Conservation (phyloP, 2,113 vertebrate species). For the Neopipo cinnamomea region DNA sequence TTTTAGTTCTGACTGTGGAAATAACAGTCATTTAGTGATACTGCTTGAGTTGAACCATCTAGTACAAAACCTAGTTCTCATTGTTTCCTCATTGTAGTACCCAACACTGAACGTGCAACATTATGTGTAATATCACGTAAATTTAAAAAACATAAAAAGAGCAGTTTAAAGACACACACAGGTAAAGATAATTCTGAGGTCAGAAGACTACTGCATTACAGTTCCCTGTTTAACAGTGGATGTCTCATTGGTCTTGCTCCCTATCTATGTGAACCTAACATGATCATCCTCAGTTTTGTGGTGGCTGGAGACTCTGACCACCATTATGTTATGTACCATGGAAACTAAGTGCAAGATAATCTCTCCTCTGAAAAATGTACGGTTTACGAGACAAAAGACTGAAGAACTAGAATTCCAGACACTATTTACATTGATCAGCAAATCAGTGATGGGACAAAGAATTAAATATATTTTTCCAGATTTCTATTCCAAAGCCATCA, state of each 20-base stretch:
- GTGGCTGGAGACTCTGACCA: neutral
- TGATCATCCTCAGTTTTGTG: neutral
- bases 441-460: neutral
- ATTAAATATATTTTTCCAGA: neutral
- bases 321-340: rapidly evolving
- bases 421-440: neutral
- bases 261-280: neutral
- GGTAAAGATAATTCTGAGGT: neutral
- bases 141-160: neutral
- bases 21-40: neutral
- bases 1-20: neutral
- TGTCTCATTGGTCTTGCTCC: neutral
- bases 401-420: neutral
- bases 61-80: neutral
- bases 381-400: neutral
- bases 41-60: neutral
- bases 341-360: neutral
- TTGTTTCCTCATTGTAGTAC: neutral
- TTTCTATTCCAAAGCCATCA: neutral
- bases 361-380: neutral
- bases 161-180: neutral
- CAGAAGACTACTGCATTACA: neutral
- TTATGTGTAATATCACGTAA: neutral
- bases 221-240: neutral
- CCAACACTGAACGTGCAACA: rapidly evolving